Evolutionary conservation across 2,797 vertebrate genomes (phyloP), one percentile per base, ranked within the genome.

Genomic region (Argya squamiceps): DNA sequence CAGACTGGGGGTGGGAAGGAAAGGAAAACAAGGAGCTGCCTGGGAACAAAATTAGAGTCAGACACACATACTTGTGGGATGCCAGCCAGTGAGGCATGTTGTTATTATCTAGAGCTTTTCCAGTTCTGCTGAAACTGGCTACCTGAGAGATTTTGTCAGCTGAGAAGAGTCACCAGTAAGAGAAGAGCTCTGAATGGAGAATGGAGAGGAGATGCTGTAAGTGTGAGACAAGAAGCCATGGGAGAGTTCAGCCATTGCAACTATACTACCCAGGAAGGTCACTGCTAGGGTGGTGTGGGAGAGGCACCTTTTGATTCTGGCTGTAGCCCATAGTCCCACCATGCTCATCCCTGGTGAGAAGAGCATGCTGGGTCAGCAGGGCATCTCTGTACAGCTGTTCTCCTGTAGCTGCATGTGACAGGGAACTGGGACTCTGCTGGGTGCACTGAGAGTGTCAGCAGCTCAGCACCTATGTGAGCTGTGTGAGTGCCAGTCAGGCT

Each of bases 221-320:
- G 0, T 32, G 11, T 29, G 22, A 65, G 47, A 11, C 47, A 58
- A 73, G 34, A 44, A 90, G 30, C 7, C 9, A 0, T 0, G 4
- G 27, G 9, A 12, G 7, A 53, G 7, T n/a, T 13, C 39, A 85
- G 39, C 27, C 43, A 16, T 55, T 58, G 21, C 30, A 80, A 29
- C 17, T 17, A 4, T 0, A 0, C 30, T n/a, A 36, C 21, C 7
- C 37, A 59, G 71, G 50, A 56, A 53, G 6, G 11, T 80, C 13
- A 80, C n/a, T 62, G 27, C 36, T 0, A 2, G 39, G 7, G 5
- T 12, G 3, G 5, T 46, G 15, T 46, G 55, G 18, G 22, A 37
- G 68, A 71, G 46, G 12, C 10, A 23, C 12, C 4, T 88, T 62
- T 75, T 53, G 41, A n/a, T 34, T 60, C 30, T 58, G 43, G 4